Percentiles rank a stretch among this genome's conserved stretches.
These are phyloP conservation scores for Limenitis camilla DNA, from an alignment of 2,888 invertebrate genomes.

Conservation along the genomic window DNA sequence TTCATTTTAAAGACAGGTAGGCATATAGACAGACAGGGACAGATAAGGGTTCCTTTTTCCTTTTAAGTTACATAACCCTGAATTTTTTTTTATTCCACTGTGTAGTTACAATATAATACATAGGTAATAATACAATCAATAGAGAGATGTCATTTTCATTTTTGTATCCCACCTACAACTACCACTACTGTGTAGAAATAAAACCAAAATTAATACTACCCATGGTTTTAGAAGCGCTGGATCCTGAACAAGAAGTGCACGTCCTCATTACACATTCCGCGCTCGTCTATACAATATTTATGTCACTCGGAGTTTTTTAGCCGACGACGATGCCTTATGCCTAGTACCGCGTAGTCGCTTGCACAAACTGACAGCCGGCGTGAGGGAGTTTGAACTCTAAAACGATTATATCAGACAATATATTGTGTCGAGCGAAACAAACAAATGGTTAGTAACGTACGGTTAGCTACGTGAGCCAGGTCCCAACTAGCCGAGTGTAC, in stretches of 20 bases:
- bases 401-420: neutral
- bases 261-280: conserved; percentile 57
- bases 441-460: conserved; percentile 6
- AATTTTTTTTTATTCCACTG: too few species aligned
- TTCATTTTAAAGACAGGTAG: too few species aligned
- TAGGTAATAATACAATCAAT: too few species aligned
- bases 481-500: conserved; percentile 17
- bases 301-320: conserved; percentile 56
- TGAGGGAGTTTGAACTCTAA: neutral
- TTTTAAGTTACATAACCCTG: neutral
- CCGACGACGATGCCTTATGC: conserved; percentile 24
- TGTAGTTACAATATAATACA: too few species aligned
- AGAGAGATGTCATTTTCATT: too few species aligned
- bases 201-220: neutral
- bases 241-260: conserved; percentile 37
- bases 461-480: conserved; percentile 15
- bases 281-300: conserved; percentile 66
- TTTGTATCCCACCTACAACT: too few species aligned
- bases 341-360: conserved; percentile 8
- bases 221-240: conserved; percentile 10
- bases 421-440: neutral
- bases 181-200: neutral
- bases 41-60: too few species aligned
- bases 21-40: too few species aligned
- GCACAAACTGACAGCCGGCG: neutral